phyloP scores from a whole-genome alignment of 2,113 vertebrate species.

The Hippocampus abdominalis region DNA sequence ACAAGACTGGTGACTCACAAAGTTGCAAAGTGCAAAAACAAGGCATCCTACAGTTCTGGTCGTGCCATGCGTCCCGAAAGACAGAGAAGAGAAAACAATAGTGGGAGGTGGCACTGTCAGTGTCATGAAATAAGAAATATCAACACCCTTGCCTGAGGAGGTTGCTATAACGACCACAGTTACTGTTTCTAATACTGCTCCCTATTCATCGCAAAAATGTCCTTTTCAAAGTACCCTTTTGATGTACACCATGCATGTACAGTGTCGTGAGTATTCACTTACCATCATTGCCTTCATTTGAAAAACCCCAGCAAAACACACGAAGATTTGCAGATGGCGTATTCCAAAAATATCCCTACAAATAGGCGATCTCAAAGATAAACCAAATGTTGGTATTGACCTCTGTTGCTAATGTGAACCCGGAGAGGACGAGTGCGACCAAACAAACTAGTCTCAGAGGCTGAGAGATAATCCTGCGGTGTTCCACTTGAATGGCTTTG shows the following conservation, averaged over 20 bases:
- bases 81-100: not conserved
- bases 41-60: not conserved
- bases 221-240: not conserved
- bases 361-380: not conserved
- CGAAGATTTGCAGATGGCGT: not conserved
- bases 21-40: not conserved
- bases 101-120: conserved; percentile 2
- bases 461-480: conserved; percentile 72
- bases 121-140: conserved; percentile 23
- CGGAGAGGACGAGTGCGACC: conserved; percentile 50
- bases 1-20: not conserved
- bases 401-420: conserved; percentile 40
- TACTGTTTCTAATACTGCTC: not conserved
- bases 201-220: not conserved
- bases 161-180: not conserved
- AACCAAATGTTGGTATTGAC: conserved; percentile 26
- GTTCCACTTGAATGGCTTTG: conserved; percentile 72
- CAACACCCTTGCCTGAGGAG: conserved; percentile 26
- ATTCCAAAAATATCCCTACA: conserved; percentile 20
- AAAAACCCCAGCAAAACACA: conserved; percentile 23
- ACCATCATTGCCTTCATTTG: conserved; percentile 55
- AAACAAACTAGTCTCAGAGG: conserved; percentile 59
- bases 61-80: conserved; percentile 3
- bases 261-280: conserved; percentile 20
- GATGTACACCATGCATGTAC: no score